Percentiles rank a stretch among this genome's conserved stretches.
Evolutionary conservation across 2,797 vertebrate genomes (phyloP).

Genomic region (Hydrocynus forskahlii): DNA sequence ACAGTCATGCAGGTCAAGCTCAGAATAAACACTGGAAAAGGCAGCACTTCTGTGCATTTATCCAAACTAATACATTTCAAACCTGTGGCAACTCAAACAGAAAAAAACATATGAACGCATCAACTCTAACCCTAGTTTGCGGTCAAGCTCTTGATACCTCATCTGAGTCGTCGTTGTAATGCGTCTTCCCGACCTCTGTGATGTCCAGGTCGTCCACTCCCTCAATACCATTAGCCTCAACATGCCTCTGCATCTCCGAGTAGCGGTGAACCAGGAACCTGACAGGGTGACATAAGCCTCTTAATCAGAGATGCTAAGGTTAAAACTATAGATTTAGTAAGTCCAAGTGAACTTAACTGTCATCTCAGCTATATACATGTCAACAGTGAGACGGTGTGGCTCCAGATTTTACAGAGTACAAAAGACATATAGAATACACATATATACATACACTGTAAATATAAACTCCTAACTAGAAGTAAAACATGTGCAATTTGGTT

Average conservation of each 20-base stretch:
- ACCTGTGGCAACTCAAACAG: background rate
- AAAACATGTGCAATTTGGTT: too few species aligned
- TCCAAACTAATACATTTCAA: background rate
- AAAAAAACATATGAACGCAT: background rate
- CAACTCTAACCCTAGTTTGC: background rate
- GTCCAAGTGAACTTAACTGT: too few species aligned
- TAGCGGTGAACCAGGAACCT: constrained; percentile 96
- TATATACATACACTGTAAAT: too few species aligned
- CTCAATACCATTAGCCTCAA: constrained; percentile 80
- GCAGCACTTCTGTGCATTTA: background rate
- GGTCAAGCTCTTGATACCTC: constrained; percentile 76
- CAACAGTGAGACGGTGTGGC: too few species aligned
- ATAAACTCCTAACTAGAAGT: too few species aligned
- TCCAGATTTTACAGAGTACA: too few species aligned
- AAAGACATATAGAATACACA: too few species aligned
- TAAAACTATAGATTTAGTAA: too few species aligned
- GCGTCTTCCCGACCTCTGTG: constrained; percentile 74
- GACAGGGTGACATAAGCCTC: background rate
- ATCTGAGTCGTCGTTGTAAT: constrained; percentile 92
- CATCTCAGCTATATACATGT: too few species aligned
- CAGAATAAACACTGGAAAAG: too few species aligned
- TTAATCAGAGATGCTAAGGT: too few species aligned
- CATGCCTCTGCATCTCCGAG: constrained; percentile 89
- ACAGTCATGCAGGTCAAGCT: background rate
- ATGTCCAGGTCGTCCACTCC: constrained; percentile 81